Evolutionary conservation across 2,888 invertebrate species (phyloP), one percentile per base, ranked within the genome.

Genomic region (Melanotus villosus): DNA sequence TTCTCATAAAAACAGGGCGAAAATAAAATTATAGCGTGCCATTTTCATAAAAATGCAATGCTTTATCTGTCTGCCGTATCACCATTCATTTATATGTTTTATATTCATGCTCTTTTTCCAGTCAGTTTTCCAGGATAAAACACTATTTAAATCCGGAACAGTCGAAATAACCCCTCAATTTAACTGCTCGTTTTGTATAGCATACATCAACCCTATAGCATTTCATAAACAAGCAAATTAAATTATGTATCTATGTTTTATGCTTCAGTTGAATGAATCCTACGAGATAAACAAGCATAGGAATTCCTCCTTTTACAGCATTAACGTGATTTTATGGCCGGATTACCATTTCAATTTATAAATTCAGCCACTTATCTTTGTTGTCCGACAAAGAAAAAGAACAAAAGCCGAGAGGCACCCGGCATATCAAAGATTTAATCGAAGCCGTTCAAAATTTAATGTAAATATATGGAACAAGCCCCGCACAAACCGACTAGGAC

Each of bases 341-440:
- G 45, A 54, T 52, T 66, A 60, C 52, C 59, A 60, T 59, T 66
- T 59, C 58, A 58, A 59, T 66, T 66, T 66, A 60, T 50, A 23
- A 63, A 57, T 65, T 47, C 34, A 21, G 23, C 58, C 56, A 47
- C 43, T 65, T 58, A 57, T 43, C 57, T 58, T 47, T 36, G 57
- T 57, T 65, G 45, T 65, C 36, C 30, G 47, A 56, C 9, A 19
- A 36, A 47, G 58, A 14, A 65, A 38, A 54, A 64, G 36, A 50
- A 62, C 47, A 47, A 47, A 32, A 14, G 18, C 10, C 4, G 9
- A n/a, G 12, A 2, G 14, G 7, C 10, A 16, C 7, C 52, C 6
- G 12, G 9, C 6, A 23, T 52, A 30, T 32, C 52, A 52, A 52
- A 52, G 52, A 52, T 32, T 52, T 32, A 52, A 21, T 38, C 56